Evolutionary conservation across 2,113 vertebrate genomes (phyloP).

Genomic region (Nibea coibor): DNA sequence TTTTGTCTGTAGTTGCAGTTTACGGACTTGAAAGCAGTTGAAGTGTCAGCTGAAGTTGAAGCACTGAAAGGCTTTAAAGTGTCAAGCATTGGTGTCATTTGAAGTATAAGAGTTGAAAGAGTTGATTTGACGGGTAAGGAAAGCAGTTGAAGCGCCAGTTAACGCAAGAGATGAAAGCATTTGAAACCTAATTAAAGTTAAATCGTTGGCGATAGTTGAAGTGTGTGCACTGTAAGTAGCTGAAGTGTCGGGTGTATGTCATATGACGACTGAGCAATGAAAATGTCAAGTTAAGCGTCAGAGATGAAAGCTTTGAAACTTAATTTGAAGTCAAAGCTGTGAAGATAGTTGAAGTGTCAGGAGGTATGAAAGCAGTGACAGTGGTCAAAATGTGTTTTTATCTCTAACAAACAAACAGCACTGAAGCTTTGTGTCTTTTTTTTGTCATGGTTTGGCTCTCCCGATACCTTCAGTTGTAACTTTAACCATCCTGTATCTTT

Average conservation of each 20-base stretch:
- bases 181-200: no score
- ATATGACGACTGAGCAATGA: not conserved
- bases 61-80: no score
- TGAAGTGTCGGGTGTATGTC: no score
- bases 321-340: no score
- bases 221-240: not conserved
- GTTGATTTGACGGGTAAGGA: no score
- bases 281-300: no score
- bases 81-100: no score
- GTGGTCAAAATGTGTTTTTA: not conserved
- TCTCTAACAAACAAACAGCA: not conserved
- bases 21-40: not conserved
- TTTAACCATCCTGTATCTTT: conserved; percentile 44
- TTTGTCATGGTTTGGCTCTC: not conserved
- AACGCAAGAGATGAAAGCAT: no score
- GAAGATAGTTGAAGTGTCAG: not conserved
- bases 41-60: not conserved
- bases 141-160: not conserved
- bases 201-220: not conserved
- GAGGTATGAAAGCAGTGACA: not conserved
- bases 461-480: conserved; percentile 42
- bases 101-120: no score
- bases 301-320: no score
- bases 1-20: not conserved
- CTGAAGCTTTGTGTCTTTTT: not conserved